These are phyloP conservation scores for Triplophysa dalaica DNA, from an alignment of 2,113 vertebrate species.

Conservation along the genomic window DNA sequence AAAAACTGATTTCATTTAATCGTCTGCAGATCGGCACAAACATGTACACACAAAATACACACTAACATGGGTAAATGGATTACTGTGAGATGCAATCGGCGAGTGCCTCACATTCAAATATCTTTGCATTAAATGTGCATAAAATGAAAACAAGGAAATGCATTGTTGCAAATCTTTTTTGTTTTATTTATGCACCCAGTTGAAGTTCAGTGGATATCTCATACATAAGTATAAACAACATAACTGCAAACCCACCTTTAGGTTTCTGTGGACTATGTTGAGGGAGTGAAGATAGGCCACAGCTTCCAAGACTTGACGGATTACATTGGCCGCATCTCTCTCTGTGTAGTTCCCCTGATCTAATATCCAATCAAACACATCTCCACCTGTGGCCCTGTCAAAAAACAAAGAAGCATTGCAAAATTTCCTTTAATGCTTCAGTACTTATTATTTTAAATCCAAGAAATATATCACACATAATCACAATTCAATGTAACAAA, in stretches of 20 bases:
- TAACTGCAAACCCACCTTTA: constrained; percentile 72
- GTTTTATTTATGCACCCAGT: neutral
- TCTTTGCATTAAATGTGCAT: constrained; percentile 2
- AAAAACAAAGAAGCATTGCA: neutral
- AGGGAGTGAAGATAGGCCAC: constrained; percentile 82
- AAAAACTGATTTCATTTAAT: constrained; percentile 43
- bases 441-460: too few species aligned
- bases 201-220: neutral
- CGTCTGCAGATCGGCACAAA: constrained; percentile 11
- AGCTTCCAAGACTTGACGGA: constrained; percentile 77
- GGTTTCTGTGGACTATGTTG: constrained; percentile 83
- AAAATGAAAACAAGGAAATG: too few species aligned
- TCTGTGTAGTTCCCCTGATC: constrained; percentile 85
- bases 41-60: neutral
- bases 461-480: too few species aligned
- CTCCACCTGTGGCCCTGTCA: constrained; percentile 80
- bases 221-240: neutral
- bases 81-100: neutral
- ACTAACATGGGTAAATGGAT: neutral
- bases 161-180: neutral
- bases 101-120: neutral
- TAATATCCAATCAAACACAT: constrained; percentile 85
- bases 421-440: too few species aligned
- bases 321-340: constrained; percentile 80
- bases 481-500: too few species aligned